phyloP scores from a whole-genome alignment of 2,888 invertebrate genomes.

The Drosophila austrosaltans region DNA sequence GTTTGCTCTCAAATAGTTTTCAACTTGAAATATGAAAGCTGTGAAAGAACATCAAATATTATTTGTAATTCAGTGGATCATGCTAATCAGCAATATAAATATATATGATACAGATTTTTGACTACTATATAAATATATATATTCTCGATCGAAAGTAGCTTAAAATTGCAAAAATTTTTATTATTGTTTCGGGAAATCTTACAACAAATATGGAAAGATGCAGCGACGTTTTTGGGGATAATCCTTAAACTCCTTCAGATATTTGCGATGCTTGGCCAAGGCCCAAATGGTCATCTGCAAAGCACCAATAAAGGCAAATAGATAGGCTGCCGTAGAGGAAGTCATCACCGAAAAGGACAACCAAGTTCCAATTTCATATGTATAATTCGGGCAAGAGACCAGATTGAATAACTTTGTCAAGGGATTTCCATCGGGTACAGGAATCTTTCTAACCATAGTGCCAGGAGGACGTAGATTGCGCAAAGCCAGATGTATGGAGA shows the following conservation, averaged over 20 bases:
- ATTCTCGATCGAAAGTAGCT: too few species aligned
- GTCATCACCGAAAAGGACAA: conserved; percentile 96
- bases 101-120: too few species aligned
- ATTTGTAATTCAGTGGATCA: too few species aligned
- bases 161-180: neutral
- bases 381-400: conserved; percentile 99
- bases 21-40: too few species aligned
- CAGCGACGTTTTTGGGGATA: conserved; percentile 95
- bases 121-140: too few species aligned
- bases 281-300: conserved; percentile 99
- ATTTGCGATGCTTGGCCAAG: conserved; percentile 95
- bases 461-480: conserved; percentile 97
- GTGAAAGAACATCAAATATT: too few species aligned
- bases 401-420: conserved; percentile 92
- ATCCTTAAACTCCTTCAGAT: conserved; percentile 96
- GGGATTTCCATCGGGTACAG: conserved; percentile 93
- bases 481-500: conserved; percentile 95
- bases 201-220: conserved; percentile 93
- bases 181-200: conserved; percentile 78
- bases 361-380: conserved; percentile 98
- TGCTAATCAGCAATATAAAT: too few species aligned
- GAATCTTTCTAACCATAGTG: conserved; percentile 94
- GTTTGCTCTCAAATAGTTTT: too few species aligned
- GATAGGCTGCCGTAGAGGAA: conserved; percentile 95
- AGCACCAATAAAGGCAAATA: conserved; percentile 96